Evolutionary conservation across 92 coral and sea anemone genomes (phyloP).

Genomic region (Hydrozoanthus gracilis): DNA sequence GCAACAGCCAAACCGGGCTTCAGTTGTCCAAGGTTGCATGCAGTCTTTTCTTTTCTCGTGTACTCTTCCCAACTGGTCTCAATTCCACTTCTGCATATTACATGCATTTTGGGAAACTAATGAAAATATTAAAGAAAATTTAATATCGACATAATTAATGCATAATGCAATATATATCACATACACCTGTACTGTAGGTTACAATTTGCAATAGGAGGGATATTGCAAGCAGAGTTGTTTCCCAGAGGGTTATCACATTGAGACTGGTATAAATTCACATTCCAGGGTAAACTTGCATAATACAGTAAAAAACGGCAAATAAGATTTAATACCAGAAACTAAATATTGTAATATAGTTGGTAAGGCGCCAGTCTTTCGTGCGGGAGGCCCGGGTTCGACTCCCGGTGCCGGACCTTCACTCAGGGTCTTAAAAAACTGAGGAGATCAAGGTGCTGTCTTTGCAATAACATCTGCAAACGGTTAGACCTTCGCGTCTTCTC

Average conservation of each 20-base stretch:
- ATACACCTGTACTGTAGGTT: no score
- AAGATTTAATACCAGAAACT: no score
- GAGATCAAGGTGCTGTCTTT: no score
- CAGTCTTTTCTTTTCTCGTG: slow-evolving; percentile 4
- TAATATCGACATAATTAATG: neutral
- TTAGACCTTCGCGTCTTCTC: no score
- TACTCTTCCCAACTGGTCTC: neutral
- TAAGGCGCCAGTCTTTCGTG: no score
- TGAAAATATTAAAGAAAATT: neutral
- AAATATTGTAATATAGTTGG: no score
- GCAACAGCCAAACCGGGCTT: slow-evolving; percentile 5
- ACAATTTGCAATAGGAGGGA: neutral
- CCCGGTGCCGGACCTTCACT: no score
- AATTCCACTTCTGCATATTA: slow-evolving; percentile 10
- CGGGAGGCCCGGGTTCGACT: no score
- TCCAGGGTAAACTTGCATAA: no score
- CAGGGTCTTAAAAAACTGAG: no score
- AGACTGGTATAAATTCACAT: neutral
- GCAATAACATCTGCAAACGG: no score
- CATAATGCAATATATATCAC: neutral
- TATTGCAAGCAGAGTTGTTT: slow-evolving; percentile 7
- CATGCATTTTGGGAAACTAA: neutral
- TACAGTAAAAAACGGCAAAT: no score
- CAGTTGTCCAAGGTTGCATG: slow-evolving; percentile 12
- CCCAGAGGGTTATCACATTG: slow-evolving; percentile 1